These are phyloP conservation scores for Lapara coniferarum DNA, from an alignment of 2,888 invertebrate species.

Conservation along the genomic window DNA sequence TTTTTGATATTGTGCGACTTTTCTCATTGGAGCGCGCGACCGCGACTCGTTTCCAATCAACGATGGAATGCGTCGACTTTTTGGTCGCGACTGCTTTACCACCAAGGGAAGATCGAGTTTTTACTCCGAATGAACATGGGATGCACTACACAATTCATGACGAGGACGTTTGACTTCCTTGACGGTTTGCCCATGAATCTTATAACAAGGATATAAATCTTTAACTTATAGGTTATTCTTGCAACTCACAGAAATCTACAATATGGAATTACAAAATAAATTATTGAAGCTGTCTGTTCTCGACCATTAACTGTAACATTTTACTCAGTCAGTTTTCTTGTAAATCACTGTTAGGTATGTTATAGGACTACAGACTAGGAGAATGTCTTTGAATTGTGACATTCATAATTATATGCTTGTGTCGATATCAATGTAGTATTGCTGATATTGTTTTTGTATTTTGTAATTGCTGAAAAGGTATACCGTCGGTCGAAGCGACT, in stretches of 20 bases:
- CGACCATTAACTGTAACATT: too few species aligned
- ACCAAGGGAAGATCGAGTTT: constrained; percentile 65
- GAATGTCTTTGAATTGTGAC: too few species aligned
- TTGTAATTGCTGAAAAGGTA: too few species aligned
- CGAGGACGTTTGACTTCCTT: constrained; percentile 56
- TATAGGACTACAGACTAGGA: too few species aligned
- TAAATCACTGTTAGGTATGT: too few species aligned
- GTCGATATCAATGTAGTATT: too few species aligned
- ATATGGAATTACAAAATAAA: too few species aligned
- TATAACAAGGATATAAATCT: neutral
- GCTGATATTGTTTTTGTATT: too few species aligned
- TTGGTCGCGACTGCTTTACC: constrained; percentile 62
- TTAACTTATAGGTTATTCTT: neutral
- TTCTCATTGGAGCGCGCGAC: constrained; percentile 70
- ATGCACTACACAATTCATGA: constrained; percentile 59
- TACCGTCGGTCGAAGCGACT: too few species aligned
- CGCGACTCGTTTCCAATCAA: constrained; percentile 78
- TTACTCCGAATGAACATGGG: constrained; percentile 50
- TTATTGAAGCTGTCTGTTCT: too few species aligned
- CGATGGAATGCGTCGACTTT: constrained; percentile 78
- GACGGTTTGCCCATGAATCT: constrained; percentile 49
- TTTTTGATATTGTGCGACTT: constrained; percentile 33
- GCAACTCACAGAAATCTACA: neutral
- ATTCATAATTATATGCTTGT: too few species aligned
- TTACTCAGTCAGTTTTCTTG: too few species aligned